phyloP scores from a whole-genome alignment of 2,797 vertebrate species.

The Rhabdophis nuchalis region DNA sequence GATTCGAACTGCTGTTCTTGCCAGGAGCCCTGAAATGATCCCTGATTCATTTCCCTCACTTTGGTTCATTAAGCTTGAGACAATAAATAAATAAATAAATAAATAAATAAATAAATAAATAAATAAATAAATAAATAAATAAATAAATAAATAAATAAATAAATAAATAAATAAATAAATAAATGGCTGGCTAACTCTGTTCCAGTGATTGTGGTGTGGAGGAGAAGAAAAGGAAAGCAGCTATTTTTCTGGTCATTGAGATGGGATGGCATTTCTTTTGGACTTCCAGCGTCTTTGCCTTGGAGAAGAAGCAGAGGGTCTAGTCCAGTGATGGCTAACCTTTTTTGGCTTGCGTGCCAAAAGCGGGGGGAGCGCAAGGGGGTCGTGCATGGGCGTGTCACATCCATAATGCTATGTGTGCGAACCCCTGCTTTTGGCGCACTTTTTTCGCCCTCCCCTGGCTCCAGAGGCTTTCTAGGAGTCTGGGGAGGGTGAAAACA shows the following conservation, averaged over 20 bases:
- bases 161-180: neutral
- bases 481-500: no score
- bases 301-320: neutral
- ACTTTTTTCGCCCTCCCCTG: no score
- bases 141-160: neutral
- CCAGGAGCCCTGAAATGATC: slow-evolving; percentile 56
- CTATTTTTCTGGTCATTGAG: neutral
- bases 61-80: slow-evolving; percentile 45
- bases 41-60: slow-evolving; percentile 57
- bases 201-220: neutral
- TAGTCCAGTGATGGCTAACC: no score
- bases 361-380: no score
- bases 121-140: neutral
- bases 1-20: slow-evolving; percentile 38
- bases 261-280: neutral
- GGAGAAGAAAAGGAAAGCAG: neutral
- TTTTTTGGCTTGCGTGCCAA: no score
- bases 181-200: neutral
- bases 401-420: no score
- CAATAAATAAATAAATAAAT: neutral
- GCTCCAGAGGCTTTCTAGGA: no score
- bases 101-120: neutral
- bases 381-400: no score
- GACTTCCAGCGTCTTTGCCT: neutral
- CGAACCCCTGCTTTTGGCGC: no score